Percentiles rank a stretch among this genome's conserved stretches.
Conservation (phyloP, 2,113 vertebrate genomes). For the human region GRCh38 chr6:51607501-51608000, state of each 20-base stretch:
- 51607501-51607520: neutral
- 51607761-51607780: neutral
- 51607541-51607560: neutral
- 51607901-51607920: neutral
- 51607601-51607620: neutral
- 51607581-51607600: neutral
- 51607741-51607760: neutral
- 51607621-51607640: neutral
- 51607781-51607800: neutral
- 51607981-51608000: neutral
- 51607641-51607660: neutral
- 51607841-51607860: neutral
- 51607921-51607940: neutral
- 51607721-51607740: neutral
- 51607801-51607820: neutral
- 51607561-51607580: neutral
- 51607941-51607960: neutral
- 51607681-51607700: neutral
- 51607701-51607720: neutral
- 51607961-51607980: neutral
- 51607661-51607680: neutral
- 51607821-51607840: neutral
- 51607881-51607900: neutral
- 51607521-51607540: slow-evolving; percentile 1
- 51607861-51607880: neutral